Percentiles rank a stretch among this genome's conserved stretches.
These are phyloP conservation scores for Chirona hameri DNA, from an alignment of 2,888 invertebrate genomes.

Conservation along the genomic window DNA sequence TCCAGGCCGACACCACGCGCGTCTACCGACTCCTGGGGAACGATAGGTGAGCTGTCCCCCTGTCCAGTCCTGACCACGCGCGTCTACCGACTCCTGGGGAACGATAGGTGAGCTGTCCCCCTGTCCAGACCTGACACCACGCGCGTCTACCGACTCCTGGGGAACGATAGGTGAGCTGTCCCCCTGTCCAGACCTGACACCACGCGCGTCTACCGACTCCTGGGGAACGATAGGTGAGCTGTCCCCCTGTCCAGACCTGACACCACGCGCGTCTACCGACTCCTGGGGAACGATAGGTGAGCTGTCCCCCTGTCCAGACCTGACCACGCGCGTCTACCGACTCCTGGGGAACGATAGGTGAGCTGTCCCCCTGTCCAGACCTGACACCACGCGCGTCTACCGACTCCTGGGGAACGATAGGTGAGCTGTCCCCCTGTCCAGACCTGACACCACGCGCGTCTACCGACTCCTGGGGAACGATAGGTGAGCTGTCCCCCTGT, in stretches of 20 bases:
- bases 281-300: too few species aligned
- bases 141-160: slow-evolving; percentile 83
- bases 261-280: not conserved
- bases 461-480: too few species aligned
- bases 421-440: slow-evolving; percentile 51
- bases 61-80: not conserved
- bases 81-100: too few species aligned
- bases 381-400: not conserved
- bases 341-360: slow-evolving; percentile 94
- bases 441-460: not conserved
- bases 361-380: not conserved
- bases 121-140: slow-evolving; percentile 88
- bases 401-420: slow-evolving; percentile 59
- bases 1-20: not conserved
- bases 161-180: slow-evolving; percentile 77
- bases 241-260: not conserved
- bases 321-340: slow-evolving; percentile 81
- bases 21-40: too few species aligned
- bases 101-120: too few species aligned
- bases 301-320: too few species aligned
- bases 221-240: slow-evolving; percentile 67
- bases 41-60: slow-evolving; percentile 67
- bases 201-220: not conserved
- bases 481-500: too few species aligned
- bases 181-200: not conserved